Conservation (phyloP, 2,797 vertebrate genomes). For the Scomberomorus guttatus region DNA sequence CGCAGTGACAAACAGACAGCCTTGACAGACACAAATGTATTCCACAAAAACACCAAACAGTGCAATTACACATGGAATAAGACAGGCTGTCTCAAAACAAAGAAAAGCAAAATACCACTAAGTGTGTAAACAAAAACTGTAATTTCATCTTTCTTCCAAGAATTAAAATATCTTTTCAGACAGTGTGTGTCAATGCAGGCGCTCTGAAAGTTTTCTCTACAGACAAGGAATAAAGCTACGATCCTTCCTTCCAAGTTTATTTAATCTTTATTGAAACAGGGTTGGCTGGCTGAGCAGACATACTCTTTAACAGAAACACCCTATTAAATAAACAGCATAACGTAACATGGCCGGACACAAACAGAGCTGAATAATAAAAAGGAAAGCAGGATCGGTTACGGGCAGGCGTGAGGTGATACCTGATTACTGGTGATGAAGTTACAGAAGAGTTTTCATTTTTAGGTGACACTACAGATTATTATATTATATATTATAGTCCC, state of each 20-base stretch:
- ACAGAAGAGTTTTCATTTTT: background rate
- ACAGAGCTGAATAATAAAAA: too few species aligned
- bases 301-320: constrained; percentile 11
- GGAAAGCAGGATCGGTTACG: background rate
- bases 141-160: constrained; percentile 14
- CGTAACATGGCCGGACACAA: background rate
- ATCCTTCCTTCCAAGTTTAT: background rate
- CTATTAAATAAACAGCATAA: constrained; percentile 24
- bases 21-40: constrained; percentile 36
- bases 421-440: background rate
- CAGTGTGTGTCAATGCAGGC: background rate
- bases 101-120: constrained; percentile 15
- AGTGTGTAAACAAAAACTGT: constrained; percentile 23
- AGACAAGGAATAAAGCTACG: background rate
- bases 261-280: constrained; percentile 1
- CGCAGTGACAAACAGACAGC: background rate
- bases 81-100: background rate
- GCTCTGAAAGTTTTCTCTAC: background rate
- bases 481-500: background rate
- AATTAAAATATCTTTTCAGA: constrained; percentile 17
- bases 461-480: background rate
- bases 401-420: background rate
- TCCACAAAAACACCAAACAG: constrained; percentile 24
- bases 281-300: background rate
- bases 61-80: constrained; percentile 38